Conservation (phyloP, 2,113 vertebrate species). For the Lampris megalopsis region DNA sequence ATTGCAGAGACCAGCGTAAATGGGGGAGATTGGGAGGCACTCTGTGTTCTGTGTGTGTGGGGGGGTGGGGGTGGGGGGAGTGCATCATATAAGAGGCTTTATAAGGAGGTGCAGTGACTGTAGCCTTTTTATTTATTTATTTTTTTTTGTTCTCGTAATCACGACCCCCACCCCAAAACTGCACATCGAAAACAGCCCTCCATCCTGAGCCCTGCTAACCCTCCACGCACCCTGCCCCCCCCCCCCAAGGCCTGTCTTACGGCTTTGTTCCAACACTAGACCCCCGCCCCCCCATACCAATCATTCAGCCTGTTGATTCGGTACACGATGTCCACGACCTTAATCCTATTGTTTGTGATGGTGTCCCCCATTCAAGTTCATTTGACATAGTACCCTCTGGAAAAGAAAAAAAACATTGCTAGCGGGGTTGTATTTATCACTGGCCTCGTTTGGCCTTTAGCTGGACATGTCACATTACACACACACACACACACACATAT, state of each 20-base stretch:
- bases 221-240: conserved; percentile 4
- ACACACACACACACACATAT: conserved; percentile 23
- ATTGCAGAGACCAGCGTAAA: conserved; percentile 75
- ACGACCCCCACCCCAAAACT: conserved; percentile 47
- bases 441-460: conserved; percentile 49
- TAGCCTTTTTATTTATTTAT: conserved; percentile 42
- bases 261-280: conserved; percentile 38
- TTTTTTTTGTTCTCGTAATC: conserved; percentile 71
- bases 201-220: background rate
- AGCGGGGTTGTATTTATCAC: conserved; percentile 40
- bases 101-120: conserved; percentile 67
- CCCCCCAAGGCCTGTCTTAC: conserved; percentile 39
- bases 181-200: conserved; percentile 22
- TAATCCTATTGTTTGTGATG: conserved; percentile 79
- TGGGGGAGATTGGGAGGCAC: conserved; percentile 71
- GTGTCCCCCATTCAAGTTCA: conserved; percentile 51
- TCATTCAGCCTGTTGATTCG: conserved; percentile 54
- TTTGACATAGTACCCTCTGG: conserved; percentile 58
- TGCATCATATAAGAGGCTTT: conserved; percentile 48
- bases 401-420: conserved; percentile 43
- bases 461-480: conserved; percentile 43
- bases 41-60: conserved; percentile 31
- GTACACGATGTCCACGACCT: conserved; percentile 63
- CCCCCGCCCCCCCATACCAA: conserved; percentile 26
- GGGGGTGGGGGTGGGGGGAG: conserved; percentile 32